phyloP scores from a whole-genome alignment of 1,140 invertebrate species.

The Delia radicum region DNA sequence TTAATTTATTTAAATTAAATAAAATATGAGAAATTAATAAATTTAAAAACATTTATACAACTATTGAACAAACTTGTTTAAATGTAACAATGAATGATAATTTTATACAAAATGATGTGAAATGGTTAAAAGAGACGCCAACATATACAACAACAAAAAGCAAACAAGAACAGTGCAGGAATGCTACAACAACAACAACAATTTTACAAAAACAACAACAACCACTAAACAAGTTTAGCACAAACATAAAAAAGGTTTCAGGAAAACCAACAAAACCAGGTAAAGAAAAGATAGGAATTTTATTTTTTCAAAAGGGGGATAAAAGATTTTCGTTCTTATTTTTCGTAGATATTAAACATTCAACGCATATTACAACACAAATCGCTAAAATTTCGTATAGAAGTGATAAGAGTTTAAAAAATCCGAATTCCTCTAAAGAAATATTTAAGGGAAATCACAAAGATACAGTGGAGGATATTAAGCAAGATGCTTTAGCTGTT shows the following conservation, averaged over 20 bases:
- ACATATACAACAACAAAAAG: background rate
- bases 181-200: background rate
- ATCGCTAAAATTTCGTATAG: conserved; percentile 21
- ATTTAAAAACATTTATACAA: background rate
- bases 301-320: background rate
- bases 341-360: background rate
- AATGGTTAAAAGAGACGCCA: background rate
- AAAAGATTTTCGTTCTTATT: background rate
- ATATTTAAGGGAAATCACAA: no score
- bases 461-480: no score
- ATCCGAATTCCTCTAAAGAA: no score
- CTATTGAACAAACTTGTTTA: background rate
- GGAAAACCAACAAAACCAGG: background rate
- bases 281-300: background rate
- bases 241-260: background rate
- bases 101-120: background rate
- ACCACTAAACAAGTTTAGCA: background rate
- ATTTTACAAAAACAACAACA: background rate
- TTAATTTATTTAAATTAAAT: background rate
- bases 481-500: background rate
- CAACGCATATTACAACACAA: conserved; percentile 20
- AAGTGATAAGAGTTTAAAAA: no score
- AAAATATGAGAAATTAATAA: background rate
- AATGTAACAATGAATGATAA: background rate
- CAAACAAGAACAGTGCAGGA: background rate